Conservation (phyloP, 53 echinoderm and acorn worm species). For the Mesocentrotus franciscanus region DNA sequence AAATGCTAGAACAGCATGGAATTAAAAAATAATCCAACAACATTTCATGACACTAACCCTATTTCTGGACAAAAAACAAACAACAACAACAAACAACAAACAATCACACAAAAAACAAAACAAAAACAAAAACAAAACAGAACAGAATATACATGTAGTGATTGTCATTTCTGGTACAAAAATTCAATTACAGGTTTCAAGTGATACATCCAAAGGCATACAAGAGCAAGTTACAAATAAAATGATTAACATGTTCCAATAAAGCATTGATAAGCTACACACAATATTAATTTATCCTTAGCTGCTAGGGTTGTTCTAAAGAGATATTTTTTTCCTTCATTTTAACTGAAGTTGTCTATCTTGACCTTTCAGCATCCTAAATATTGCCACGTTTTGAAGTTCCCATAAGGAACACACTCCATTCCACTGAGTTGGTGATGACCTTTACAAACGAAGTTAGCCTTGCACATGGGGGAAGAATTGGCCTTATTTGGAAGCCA, state of each 20-base stretch:
- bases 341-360: background rate
- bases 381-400: background rate
- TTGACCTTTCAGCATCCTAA: slow-evolving; percentile 40
- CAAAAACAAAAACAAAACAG: background rate
- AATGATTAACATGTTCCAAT: background rate
- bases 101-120: no score
- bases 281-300: background rate
- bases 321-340: background rate
- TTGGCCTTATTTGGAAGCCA: slow-evolving; percentile 39
- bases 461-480: slow-evolving; percentile 1
- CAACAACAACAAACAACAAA: no score
- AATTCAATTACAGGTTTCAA: background rate
- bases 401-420: slow-evolving; percentile 33
- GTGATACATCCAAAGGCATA: background rate
- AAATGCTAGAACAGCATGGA: background rate
- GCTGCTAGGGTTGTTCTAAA: background rate
- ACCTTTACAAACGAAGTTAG: slow-evolving; percentile 46
- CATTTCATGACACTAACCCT: background rate
- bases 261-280: background rate
- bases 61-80: background rate
- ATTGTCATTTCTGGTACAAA: no score
- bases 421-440: slow-evolving; percentile 3
- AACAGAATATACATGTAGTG: no score
- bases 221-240: no score
- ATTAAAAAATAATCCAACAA: background rate